A percentile compares a stretch with the other conserved stretches of the same genome.
phyloP scores from a whole-genome alignment of 2,797 vertebrate species.

The Capromys pilorides region DNA sequence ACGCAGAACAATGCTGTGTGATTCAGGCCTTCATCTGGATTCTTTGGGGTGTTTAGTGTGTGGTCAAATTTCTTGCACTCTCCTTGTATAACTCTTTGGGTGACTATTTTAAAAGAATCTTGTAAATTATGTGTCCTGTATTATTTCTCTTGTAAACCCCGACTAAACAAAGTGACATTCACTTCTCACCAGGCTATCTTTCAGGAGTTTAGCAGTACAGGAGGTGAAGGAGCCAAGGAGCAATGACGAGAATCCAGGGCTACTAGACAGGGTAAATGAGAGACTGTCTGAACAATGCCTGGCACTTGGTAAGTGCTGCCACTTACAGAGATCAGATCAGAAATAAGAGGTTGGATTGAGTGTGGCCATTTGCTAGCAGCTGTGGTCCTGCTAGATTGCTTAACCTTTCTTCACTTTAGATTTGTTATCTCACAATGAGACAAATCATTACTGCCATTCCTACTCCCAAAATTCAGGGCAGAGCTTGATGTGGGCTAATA shows the following conservation, averaged over 20 bases:
- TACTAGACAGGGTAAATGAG: background rate
- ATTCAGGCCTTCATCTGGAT: too few species aligned
- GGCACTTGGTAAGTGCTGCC: background rate
- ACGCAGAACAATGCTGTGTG: too few species aligned
- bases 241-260: background rate
- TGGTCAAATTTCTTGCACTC: too few species aligned
- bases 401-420: background rate
- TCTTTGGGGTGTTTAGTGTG: too few species aligned
- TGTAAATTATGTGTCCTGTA: too few species aligned
- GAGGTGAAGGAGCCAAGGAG: background rate
- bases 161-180: background rate
- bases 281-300: background rate
- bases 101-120: too few species aligned
- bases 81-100: too few species aligned
- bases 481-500: background rate
- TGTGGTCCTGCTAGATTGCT: background rate
- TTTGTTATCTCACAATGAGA: background rate
- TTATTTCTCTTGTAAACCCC: too few species aligned
- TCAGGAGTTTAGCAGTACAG: background rate
- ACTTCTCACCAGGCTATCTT: background rate
- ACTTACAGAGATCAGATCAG: background rate
- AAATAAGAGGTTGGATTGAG: background rate
- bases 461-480: background rate
- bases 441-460: background rate
- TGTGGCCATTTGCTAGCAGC: background rate